Evolutionary conservation across 2,888 invertebrate species (phyloP), one percentile per base, ranked within the genome.

Genomic region (Camptogramma bilineatum): DNA sequence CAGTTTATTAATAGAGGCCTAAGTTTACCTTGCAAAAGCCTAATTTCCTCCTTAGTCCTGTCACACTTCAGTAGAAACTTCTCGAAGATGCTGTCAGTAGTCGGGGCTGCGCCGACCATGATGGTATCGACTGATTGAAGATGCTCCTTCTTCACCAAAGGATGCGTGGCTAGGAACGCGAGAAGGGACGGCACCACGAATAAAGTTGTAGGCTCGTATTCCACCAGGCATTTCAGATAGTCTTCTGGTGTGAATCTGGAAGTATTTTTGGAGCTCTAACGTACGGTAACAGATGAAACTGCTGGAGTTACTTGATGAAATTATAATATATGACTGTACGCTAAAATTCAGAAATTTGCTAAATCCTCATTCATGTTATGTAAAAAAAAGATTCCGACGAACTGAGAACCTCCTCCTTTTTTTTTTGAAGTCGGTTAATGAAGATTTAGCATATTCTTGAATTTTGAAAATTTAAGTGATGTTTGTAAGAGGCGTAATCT

Each of bases 151-250:
- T 94, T 94, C 5, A 97, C 95, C 31, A 94, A 85, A 0, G 96
- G 96, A 83, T 96, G 96, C 17, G 96, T 95, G 0, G 96, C 95
- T 62, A 97, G 83, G 85, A 97, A 97, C 1, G 96, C 91, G 17
- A 97, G 86, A 7, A 97, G 88, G 0, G 97, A 97, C 0, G 97
- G 97, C 1, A 97, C 97, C 2, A 96, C 94, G 77, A 96, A 96
- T 19, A 96, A 77, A 1, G 94, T 91, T 0, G 94, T 94, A 0
- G 96, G 96, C 77, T 93, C 87, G 79, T 95, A 95, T 72, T 94
- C 93, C 13, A 88, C 84, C 28, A 96, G 80, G 58, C 95, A 94
- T 75, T 94, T 94, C 2, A 97, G 87, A 83, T 96, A 97, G 71
- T 95, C 94, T 73, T 96, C 95, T 1, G 96, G 96, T 0, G 96